phyloP scores from a whole-genome alignment of 2,888 invertebrate species.

The Anaspis maculata region DNA sequence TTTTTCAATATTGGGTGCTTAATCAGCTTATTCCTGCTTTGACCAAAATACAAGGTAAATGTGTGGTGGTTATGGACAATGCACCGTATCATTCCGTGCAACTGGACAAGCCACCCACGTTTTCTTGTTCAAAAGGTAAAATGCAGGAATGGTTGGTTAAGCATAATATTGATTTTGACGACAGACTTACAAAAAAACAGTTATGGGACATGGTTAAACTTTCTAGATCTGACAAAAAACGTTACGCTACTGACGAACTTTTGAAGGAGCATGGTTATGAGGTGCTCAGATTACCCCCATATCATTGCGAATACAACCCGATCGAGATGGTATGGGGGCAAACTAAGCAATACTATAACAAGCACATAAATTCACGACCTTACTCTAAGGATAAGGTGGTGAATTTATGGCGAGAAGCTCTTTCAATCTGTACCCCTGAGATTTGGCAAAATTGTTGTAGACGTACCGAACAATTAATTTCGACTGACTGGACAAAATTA shows the following conservation, averaged over 20 bases:
- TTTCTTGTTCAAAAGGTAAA: slow-evolving; percentile 7
- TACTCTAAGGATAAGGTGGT: background rate
- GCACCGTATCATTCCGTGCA: slow-evolving; percentile 4
- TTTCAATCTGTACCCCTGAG: background rate
- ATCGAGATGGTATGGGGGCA: slow-evolving; percentile 9
- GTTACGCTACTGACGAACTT: slow-evolving; percentile 7
- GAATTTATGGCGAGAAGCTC: background rate
- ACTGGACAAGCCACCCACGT: slow-evolving; percentile 4
- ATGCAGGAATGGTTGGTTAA: slow-evolving; percentile 14
- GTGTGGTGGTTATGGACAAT: slow-evolving; percentile 1
- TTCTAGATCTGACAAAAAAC: slow-evolving; percentile 8
- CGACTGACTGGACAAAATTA: background rate
- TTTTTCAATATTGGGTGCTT: slow-evolving; percentile 44
- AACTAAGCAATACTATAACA: slow-evolving; percentile 8
- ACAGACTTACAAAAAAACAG: slow-evolving; percentile 8
- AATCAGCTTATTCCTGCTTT: slow-evolving; percentile 33
- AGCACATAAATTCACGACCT: slow-evolving; percentile 1
- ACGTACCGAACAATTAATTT: background rate
- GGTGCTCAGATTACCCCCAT: slow-evolving; percentile 9
- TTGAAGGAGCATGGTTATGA: slow-evolving; percentile 2
- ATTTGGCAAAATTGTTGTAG: background rate
- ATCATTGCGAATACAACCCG: slow-evolving; percentile 8
- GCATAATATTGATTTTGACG: slow-evolving; percentile 8
- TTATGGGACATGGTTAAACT: slow-evolving; percentile 5
- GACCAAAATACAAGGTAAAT: slow-evolving; percentile 5